Evolutionary conservation across 2,113 vertebrate genomes (phyloP), one percentile per base, ranked within the genome.

Genomic region (Aviceda subcristata): DNA sequence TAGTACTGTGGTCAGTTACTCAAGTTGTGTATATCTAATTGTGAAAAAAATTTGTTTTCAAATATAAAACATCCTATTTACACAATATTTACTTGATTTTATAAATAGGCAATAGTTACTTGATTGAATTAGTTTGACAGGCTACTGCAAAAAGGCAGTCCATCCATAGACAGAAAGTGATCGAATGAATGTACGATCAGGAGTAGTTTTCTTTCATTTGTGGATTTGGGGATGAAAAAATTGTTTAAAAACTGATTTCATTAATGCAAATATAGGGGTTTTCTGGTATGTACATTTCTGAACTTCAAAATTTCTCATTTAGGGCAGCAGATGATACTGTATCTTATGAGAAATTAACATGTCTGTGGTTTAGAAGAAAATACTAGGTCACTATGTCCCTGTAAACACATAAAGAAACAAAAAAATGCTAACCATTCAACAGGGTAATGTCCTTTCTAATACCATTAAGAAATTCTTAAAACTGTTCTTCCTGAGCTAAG

Each of bases 161-260:
- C 9, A 16, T 56, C 59, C 77, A 1, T 45, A 78, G 64, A 46
- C 10, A 79, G 71, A 69, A 93, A 39, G 20, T 24, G 38, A 43
- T 48, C 0, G 0, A 63, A 62, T 69, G 5, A 56, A n/a, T 62
- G 3, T 19, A 24, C 1, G 0, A 53, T 81, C 39, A 38, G 38
- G 10, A 67, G 23, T 48, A 24, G 3, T 5, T 39, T 57, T 56
- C 27, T 53, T 83, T 57, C 5, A 5, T 72, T 92, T 63, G 23
- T 38, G 34, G 9, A 34, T 86, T 85, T 60, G 19, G 7, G 23
- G 26, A 43, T 68, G 38, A 36, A 59, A 17, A 77, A 83, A 68
- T 53, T 27, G 29, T 71, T 64, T 89, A 34, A n/a, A 78, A 62
- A 62, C 4, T n/a, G 6, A 3, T 62, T 68, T 90, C 3, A 5